These are phyloP conservation scores for Heteropelma amictum DNA, from an alignment of 2,888 invertebrate genomes.

Conservation along the genomic window DNA sequence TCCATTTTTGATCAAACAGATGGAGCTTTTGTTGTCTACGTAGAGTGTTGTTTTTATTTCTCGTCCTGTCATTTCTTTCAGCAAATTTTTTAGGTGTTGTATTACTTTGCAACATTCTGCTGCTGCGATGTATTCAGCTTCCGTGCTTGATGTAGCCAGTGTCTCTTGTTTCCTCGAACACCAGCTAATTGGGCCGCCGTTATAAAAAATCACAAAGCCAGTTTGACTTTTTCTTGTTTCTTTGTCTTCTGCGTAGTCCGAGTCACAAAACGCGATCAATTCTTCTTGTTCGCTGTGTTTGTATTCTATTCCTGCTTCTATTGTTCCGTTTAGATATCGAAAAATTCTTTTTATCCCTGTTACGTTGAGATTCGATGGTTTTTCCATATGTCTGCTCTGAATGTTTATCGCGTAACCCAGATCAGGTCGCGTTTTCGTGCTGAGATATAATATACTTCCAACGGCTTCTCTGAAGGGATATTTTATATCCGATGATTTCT, in stretches of 20 bases:
- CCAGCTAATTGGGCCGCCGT: constrained; percentile 35
- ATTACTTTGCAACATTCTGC: constrained; percentile 59
- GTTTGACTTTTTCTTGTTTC: constrained; percentile 35
- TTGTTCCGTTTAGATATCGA: constrained; percentile 47
- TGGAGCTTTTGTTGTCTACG: constrained; percentile 55
- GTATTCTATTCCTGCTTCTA: constrained; percentile 12
- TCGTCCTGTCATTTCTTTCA: constrained; percentile 35
- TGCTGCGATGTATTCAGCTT: constrained; percentile 65
- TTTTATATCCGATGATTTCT: constrained; percentile 19
- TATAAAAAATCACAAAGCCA: constrained; percentile 31
- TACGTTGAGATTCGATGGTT: constrained; percentile 30
- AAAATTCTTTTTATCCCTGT: constrained; percentile 42
- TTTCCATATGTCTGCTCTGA: constrained; percentile 21
- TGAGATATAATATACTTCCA: constrained; percentile 35
- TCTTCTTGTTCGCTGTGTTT: constrained; percentile 4
- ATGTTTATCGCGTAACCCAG: constrained; percentile 25
- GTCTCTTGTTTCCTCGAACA: constrained; percentile 57
- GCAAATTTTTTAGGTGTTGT: constrained; percentile 55
- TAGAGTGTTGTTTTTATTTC: constrained; percentile 23
- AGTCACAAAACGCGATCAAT: constrained; percentile 58
- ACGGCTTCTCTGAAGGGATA: constrained; percentile 37
- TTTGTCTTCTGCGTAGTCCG: constrained; percentile 61
- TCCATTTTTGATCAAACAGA: constrained; percentile 45
- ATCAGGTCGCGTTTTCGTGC: constrained; percentile 17
- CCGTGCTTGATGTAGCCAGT: constrained; percentile 65